These are phyloP conservation scores for Bradypus variegatus DNA, from an alignment of 2,797 vertebrate genomes.

Conservation along the genomic window DNA sequence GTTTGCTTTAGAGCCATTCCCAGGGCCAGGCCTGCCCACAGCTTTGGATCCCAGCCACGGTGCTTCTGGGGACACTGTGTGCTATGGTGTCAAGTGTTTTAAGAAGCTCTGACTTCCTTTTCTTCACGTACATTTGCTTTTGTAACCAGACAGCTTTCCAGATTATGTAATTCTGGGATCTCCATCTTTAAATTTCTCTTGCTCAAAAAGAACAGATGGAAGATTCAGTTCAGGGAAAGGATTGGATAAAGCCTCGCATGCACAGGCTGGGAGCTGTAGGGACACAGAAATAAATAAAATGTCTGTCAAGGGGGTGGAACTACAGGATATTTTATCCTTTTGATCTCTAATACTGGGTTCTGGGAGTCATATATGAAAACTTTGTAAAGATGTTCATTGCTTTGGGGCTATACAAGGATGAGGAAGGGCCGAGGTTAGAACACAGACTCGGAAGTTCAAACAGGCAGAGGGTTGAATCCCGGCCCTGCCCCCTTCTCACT, in stretches of 20 bases:
- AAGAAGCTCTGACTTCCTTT: slow-evolving; percentile 40
- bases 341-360: neutral
- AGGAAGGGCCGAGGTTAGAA: neutral
- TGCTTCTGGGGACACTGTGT: neutral
- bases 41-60: neutral
- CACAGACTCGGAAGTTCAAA: neutral
- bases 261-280: neutral
- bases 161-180: slow-evolving; percentile 50
- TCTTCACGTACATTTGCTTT: neutral
- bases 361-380: neutral
- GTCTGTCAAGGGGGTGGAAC: neutral
- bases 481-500: neutral
- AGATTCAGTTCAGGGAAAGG: neutral
- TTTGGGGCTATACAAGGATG: neutral
- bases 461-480: neutral
- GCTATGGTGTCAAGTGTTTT: slow-evolving; percentile 15
- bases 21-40: neutral
- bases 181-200: neutral
- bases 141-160: slow-evolving; percentile 40
- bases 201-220: neutral
- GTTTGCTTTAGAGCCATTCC: neutral
- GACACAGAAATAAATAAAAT: neutral
- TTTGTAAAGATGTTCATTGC: neutral
- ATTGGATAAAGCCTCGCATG: neutral
- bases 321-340: neutral